These are phyloP conservation scores for Lampris incognitus DNA, from an alignment of 2,113 vertebrate genomes.

Conservation along the genomic window DNA sequence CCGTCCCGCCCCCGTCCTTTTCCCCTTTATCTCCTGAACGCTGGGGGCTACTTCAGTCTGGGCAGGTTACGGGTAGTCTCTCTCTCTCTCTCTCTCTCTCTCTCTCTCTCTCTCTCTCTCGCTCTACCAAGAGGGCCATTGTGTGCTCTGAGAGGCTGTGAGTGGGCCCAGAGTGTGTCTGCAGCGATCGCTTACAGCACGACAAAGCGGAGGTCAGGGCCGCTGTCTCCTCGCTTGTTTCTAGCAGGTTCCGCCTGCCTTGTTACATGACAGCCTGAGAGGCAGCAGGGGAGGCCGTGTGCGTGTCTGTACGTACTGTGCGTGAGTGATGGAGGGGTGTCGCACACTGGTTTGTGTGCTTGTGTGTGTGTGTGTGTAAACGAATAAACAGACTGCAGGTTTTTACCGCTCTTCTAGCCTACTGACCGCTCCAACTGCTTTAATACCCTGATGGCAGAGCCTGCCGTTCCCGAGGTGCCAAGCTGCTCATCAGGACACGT, in stretches of 20 bases:
- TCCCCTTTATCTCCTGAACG: constrained; percentile 56
- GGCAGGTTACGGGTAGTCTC: constrained; percentile 49
- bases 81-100: constrained; percentile 64
- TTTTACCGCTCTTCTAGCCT: too few relatives aligned
- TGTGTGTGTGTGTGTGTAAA: constrained; percentile 15
- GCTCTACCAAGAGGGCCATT: constrained; percentile 67
- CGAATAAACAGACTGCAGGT: too few relatives aligned
- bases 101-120: constrained; percentile 53
- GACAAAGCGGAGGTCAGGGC: constrained; percentile 73
- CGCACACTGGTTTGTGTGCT: background rate
- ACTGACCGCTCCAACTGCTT: too few relatives aligned
- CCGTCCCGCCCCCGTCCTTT: constrained; percentile 44
- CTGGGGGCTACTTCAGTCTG: constrained; percentile 64
- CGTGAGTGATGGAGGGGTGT: background rate
- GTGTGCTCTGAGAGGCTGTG: constrained; percentile 69
- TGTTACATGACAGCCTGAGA: constrained; percentile 57
- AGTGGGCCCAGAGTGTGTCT: constrained; percentile 71
- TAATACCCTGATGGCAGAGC: too few relatives aligned
- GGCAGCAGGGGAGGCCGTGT: constrained; percentile 12
- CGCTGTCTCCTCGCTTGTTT: constrained; percentile 67
- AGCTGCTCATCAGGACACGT: too few relatives aligned
- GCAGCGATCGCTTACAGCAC: constrained; percentile 64
- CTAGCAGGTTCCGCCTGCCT: constrained; percentile 44
- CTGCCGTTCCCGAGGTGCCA: too few relatives aligned
- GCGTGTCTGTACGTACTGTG: constrained; percentile 4